Percentiles rank a stretch among this genome's conserved stretches.
Evolutionary conservation across 2,797 vertebrate genomes (phyloP).

Genomic region (Cynopterus sphinx): DNA sequence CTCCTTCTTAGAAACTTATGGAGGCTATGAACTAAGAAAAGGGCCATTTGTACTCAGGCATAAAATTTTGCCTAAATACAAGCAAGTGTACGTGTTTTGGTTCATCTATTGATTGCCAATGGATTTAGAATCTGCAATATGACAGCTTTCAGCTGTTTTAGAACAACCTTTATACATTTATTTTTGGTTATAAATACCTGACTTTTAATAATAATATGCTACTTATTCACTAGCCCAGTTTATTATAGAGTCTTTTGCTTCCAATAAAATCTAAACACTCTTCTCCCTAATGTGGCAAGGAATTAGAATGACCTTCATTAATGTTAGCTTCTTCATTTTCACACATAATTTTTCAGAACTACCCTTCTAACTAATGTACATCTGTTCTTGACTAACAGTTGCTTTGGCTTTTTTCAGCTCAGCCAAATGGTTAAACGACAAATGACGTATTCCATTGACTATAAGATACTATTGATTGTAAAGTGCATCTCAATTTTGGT

Average conservation of each 20-base stretch:
- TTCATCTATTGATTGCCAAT: not conserved
- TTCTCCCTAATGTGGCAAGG: not conserved
- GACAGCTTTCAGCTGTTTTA: not conserved
- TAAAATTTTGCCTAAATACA: not conserved
- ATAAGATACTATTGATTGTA: not conserved
- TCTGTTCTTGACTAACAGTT: not conserved
- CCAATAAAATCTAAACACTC: not conserved
- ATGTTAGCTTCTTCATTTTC: not conserved
- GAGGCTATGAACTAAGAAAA: constrained; percentile 3
- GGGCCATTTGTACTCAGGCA: not conserved
- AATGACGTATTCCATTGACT: not conserved
- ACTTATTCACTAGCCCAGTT: not conserved
- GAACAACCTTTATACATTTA: not conserved
- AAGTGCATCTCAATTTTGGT: not conserved
- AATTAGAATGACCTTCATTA: not conserved
- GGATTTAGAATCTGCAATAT: not conserved
- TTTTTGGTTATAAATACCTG: not conserved
- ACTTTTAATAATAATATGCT: not conserved
- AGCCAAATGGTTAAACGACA: not conserved
- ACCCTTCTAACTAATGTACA: not conserved
- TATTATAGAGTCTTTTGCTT: not conserved
- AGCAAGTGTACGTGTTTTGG: not conserved
- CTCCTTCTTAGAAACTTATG: not conserved
- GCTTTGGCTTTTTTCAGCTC: not conserved
- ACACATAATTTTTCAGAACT: not conserved